Conservation (phyloP, 2,888 invertebrate genomes). For the Mactromeris polynyma region DNA sequence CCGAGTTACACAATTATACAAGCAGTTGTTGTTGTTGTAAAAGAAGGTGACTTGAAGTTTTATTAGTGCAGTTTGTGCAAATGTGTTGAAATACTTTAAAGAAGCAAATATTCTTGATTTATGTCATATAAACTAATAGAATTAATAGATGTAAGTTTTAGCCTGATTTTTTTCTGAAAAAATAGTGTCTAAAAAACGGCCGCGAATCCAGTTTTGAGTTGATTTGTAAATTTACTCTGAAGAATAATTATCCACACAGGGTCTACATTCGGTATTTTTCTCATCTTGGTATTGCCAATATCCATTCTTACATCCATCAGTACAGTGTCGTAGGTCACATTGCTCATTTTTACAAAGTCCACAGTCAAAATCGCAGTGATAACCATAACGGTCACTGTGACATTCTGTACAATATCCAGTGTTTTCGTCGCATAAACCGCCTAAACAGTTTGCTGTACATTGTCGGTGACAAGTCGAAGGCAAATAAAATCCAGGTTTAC, state of each 20-base stretch:
- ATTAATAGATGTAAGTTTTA: no score
- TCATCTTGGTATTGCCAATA: not conserved
- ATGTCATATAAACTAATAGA: no score
- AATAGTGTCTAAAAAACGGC: no score
- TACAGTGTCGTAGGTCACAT: not conserved
- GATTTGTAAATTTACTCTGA: no score
- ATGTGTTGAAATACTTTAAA: no score
- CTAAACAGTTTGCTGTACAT: not conserved
- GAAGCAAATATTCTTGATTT: no score
- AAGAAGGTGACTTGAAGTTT: no score
- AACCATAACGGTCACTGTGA: not conserved
- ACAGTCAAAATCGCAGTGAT: not conserved
- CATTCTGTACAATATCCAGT: not conserved
- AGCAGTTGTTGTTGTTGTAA: no score
- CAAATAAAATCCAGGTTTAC: not conserved
- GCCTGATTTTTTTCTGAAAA: no score
- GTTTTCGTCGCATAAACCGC: not conserved
- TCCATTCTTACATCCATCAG: not conserved
- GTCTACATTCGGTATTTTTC: not conserved
- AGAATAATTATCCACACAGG: not conserved
- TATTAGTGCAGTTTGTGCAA: no score
- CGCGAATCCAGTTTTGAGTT: no score
- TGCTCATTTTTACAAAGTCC: not conserved
- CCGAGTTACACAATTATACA: no score
- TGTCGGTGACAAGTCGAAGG: not conserved